Evolutionary conservation across 2,888 invertebrate genomes (phyloP).

Genomic region (Pristionchus entomophagus): DNA sequence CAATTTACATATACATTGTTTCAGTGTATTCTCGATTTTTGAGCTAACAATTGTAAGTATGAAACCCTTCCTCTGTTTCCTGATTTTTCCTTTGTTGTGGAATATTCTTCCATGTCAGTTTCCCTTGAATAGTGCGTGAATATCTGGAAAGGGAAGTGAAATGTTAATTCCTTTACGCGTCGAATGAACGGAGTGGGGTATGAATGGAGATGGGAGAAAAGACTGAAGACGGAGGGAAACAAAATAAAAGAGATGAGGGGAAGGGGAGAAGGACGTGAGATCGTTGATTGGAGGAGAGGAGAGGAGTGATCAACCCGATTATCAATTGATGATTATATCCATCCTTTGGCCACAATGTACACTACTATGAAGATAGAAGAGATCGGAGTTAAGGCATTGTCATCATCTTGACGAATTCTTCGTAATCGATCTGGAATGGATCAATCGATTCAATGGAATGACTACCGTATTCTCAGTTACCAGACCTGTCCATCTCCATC

Average conservation of each 20-base stretch:
- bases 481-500: slow-evolving; percentile 76
- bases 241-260: not conserved
- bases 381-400: slow-evolving; percentile 45
- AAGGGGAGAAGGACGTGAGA: slow-evolving; percentile 4
- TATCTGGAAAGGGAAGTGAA: not conserved
- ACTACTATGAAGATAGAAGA: not conserved
- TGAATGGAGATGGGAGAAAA: not conserved
- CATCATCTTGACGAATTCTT: slow-evolving; percentile 71
- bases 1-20: no score
- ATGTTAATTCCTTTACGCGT: slow-evolving; percentile 43
- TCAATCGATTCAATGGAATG: not conserved
- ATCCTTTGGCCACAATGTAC: slow-evolving; percentile 27
- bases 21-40: no score
- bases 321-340: slow-evolving; percentile 4
- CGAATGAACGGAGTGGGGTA: not conserved
- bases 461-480: not conserved
- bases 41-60: no score
- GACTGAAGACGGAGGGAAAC: not conserved
- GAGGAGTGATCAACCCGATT: not conserved
- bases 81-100: not conserved
- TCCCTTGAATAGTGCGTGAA: not conserved
- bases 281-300: not conserved
- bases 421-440: slow-evolving; percentile 73
- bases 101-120: not conserved
- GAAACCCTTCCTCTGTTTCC: no score